Evolutionary conservation across 2,113 vertebrate species (phyloP).

Genomic region (Centropristis striata): DNA sequence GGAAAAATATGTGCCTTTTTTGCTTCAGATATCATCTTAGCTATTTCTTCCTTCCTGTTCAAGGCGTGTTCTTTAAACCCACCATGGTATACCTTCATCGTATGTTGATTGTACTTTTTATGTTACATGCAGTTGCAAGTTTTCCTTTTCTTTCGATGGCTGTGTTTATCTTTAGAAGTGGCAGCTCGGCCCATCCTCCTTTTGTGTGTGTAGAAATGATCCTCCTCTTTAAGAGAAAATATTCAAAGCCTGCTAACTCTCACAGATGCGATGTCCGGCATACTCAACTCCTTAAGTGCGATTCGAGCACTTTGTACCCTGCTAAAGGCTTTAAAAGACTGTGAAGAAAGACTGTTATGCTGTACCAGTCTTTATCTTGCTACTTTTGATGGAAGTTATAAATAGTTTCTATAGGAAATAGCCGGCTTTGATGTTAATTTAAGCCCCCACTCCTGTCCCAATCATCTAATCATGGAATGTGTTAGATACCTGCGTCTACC

Average conservation of each 20-base stretch:
- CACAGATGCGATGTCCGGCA: slow-evolving; percentile 13
- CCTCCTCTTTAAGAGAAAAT: slow-evolving; percentile 48
- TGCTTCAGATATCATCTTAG: slow-evolving; percentile 78
- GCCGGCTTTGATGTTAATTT: slow-evolving; percentile 25
- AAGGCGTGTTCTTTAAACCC: slow-evolving; percentile 42
- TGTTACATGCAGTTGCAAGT: slow-evolving; percentile 76
- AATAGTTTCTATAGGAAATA: slow-evolving; percentile 37
- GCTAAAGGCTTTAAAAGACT: slow-evolving; percentile 81
- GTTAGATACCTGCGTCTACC: slow-evolving; percentile 60
- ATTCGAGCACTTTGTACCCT: slow-evolving; percentile 68
- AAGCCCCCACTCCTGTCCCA: slow-evolving; percentile 19
- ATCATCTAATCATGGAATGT: slow-evolving; percentile 53
- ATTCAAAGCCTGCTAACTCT: slow-evolving; percentile 51
- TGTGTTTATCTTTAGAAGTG: slow-evolving; percentile 67
- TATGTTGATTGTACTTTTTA: slow-evolving; percentile 82
- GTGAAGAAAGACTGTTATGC: slow-evolving; percentile 58
- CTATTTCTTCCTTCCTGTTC: slow-evolving; percentile 65
- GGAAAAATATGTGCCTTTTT: slow-evolving; percentile 87
- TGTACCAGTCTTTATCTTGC: slow-evolving; percentile 43
- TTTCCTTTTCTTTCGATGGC: slow-evolving; percentile 50
- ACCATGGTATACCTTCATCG: slow-evolving; percentile 65
- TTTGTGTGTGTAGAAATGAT: slow-evolving; percentile 57
- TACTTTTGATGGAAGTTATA: slow-evolving; percentile 44
- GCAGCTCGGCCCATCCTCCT: slow-evolving; percentile 71
- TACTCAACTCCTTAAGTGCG: slow-evolving; percentile 58